Percentiles rank a stretch among this genome's conserved stretches.
These are phyloP conservation scores for Bombyx huttoni DNA, from an alignment of 2,888 invertebrate species.

Conservation along the genomic window DNA sequence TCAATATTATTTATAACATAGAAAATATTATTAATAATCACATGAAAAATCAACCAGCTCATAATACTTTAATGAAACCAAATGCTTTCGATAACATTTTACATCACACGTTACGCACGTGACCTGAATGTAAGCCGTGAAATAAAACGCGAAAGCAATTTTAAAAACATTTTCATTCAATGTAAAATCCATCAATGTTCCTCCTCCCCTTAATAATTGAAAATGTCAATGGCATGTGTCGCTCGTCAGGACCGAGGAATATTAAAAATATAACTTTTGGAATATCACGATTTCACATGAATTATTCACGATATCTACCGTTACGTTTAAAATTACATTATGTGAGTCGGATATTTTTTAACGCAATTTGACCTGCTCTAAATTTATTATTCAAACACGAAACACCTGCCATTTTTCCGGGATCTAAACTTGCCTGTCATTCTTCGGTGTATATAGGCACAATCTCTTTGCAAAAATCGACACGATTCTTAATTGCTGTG, in stretches of 20 bases:
- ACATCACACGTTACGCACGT: background rate
- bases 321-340: background rate
- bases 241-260: background rate
- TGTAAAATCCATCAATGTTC: background rate
- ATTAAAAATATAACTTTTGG: slow-evolving; percentile 8
- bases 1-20: too few species aligned
- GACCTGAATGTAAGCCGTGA: background rate
- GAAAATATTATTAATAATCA: too few species aligned
- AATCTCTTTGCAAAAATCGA: too few species aligned
- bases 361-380: too few species aligned
- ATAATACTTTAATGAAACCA: too few species aligned
- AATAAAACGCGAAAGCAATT: background rate
- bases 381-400: too few species aligned
- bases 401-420: too few species aligned
- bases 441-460: too few species aligned
- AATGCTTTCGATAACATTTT: background rate
- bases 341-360: too few species aligned
- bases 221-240: background rate
- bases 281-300: slow-evolving; percentile 6
- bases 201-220: background rate
- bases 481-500: too few species aligned
- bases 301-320: background rate
- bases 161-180: background rate
- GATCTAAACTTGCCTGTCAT: too few species aligned
- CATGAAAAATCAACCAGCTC: too few species aligned